Conservation (phyloP, 2,113 vertebrate genomes). For the Archocentrus centrarchus region DNA sequence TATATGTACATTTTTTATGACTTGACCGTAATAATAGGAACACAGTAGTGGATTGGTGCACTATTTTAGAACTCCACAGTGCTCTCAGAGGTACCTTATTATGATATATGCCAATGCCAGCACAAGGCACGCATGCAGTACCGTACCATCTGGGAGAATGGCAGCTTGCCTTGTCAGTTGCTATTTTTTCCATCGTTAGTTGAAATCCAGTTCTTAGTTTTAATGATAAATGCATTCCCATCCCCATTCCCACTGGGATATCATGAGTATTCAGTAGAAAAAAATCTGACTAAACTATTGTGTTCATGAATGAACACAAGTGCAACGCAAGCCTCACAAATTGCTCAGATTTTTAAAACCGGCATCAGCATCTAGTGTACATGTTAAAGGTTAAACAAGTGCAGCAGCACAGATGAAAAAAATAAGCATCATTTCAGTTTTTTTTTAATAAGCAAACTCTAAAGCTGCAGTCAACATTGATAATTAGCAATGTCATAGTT, state of each 20-base stretch:
- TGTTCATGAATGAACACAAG: neutral
- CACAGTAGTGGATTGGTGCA: neutral
- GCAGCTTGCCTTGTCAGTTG: constrained; percentile 15
- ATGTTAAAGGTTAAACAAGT: neutral
- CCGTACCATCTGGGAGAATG: constrained; percentile 45
- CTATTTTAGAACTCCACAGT: constrained; percentile 29
- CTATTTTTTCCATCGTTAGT: constrained; percentile 13
- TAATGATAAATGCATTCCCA: neutral
- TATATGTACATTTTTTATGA: neutral
- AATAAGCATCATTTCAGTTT: too few species aligned
- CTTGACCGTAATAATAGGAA: neutral
- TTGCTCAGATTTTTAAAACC: neutral
- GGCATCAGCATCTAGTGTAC: neutral
- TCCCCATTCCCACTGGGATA: neutral
- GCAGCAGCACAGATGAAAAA: neutral
- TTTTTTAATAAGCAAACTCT: neutral
- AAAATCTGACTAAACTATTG: neutral
- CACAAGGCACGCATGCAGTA: constrained; percentile 46
- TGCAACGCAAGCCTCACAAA: neutral
- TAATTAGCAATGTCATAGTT: neutral
- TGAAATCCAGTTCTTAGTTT: neutral
- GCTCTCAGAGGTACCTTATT: constrained; percentile 11
- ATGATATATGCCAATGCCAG: constrained; percentile 1
- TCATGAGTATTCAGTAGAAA: neutral
- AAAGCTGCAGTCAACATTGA: neutral